These are phyloP conservation scores for Carterocephalus palaemon DNA, from an alignment of 2,888 invertebrate species.

Conservation along the genomic window DNA sequence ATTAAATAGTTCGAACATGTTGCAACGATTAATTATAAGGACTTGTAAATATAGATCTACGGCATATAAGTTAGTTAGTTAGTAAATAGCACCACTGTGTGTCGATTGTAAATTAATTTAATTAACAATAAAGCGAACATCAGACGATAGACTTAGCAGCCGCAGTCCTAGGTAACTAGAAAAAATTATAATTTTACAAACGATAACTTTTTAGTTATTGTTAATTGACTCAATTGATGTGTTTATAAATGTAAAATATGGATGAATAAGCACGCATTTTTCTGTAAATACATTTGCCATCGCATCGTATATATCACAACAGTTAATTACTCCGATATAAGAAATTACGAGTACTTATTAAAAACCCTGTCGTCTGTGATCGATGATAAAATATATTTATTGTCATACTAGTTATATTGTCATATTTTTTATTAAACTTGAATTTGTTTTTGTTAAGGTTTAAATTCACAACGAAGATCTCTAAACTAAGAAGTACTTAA, in stretches of 20 bases:
- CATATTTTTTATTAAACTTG: neutral
- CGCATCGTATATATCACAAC: too few relatives aligned
- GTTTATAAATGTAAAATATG: too few relatives aligned
- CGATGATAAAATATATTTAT: neutral
- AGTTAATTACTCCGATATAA: too few relatives aligned
- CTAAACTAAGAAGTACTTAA: slow-evolving; percentile 6
- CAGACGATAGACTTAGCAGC: neutral
- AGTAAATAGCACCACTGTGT: neutral
- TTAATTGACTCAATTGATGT: too few relatives aligned
- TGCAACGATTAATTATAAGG: slow-evolving; percentile 10
- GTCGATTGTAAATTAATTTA: neutral
- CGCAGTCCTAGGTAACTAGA: too few relatives aligned
- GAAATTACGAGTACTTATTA: too few relatives aligned
- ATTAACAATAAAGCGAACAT: neutral
- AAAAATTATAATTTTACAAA: too few relatives aligned
- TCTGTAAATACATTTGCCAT: too few relatives aligned
- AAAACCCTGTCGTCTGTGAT: slow-evolving; percentile 1
- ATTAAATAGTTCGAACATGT: slow-evolving; percentile 13
- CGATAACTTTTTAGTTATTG: too few relatives aligned
- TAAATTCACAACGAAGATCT: slow-evolving; percentile 16
- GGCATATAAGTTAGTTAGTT: neutral
- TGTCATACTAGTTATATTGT: slow-evolving; percentile 3
- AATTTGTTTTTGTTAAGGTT: too few relatives aligned
- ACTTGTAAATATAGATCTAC: slow-evolving; percentile 12
- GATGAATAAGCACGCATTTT: too few relatives aligned